Evolutionary conservation across 2,113 vertebrate species (phyloP), one percentile per base, ranked within the genome.

Genomic region (Grallaria varia): DNA sequence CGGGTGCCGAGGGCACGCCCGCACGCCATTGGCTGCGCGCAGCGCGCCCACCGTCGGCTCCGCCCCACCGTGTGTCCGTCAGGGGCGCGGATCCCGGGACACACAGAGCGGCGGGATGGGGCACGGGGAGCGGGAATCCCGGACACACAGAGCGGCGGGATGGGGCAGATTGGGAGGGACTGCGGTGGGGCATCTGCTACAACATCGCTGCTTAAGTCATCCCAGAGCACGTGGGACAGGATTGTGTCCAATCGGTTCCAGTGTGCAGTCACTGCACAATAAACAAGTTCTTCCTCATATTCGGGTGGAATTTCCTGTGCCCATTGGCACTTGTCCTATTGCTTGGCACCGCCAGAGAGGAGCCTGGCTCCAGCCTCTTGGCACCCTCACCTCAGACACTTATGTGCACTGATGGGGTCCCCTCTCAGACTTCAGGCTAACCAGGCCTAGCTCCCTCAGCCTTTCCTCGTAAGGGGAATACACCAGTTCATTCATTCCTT

Each of bases 181-280:
- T 18, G 2, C 4, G 4, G 60, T 7, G 30, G 7, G 12, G 16
- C 4, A 2, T 10, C 11, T 18, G 49, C 4, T 4, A 18, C 5
- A 27, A 0, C 5, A 12, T 13, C 16, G 23, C 7, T 2, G 47
- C 49, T 30, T 16, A 31, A 2, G 8, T 1, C 42, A 18, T 22
- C 25, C 12, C 31, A 9, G 17, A 27, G 3, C 37, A 13, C 37
- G 2, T 0, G 12, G 44, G 52, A 5, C 22, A 37, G 14, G 21
- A 19, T 1, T 10, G 50, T 8, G 25, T 22, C 16, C 67, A 21
- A 0, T 16, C 28, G 53, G n/a, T 52, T 30, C 33, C 4, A 21
- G 45, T 39, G 60, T 11, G 17, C 6, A 5, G 50, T n/a, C n/a
- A 13, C 45, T 39, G n/a, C 69, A 2, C n/a, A 2, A 20, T 21